Evolutionary conservation across 1,140 invertebrate genomes (phyloP), one percentile per base, ranked within the genome.

Genomic region (Aleiodes sp.): DNA sequence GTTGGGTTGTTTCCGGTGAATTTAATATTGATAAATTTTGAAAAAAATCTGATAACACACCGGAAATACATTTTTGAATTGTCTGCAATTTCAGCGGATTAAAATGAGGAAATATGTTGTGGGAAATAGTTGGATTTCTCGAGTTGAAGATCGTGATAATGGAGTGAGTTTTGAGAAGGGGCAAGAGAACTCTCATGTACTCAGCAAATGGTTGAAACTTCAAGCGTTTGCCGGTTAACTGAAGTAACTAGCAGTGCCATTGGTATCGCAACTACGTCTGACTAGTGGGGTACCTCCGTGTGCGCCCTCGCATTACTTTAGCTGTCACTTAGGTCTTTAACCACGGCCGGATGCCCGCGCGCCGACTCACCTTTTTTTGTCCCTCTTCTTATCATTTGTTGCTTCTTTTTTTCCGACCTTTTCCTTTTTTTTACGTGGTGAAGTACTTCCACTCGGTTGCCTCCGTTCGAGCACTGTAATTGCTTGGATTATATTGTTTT

Each of bases 301-400:
- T 14, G 31, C 10, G 33, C 29, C 52, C 65, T 33, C 46, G 43
- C 68, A 70, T 70, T 65, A 65, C 24, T 65, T 70, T 65, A 59
- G 29, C 68, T 70, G 68, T 70, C 68, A 70, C 68, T 70, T 65
- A 70, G 61, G 56, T 65, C 61, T 70, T 70, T 70, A 70, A 59
- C 56, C 56, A 59, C 26, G 28, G 56, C 56, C 56, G 56, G 56
- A 59, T 59, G 28, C 56, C 28, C 56, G 56, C 28, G 28, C 28
- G 28, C 56, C 46, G 46, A 52, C 46, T 52, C 46, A 52, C 46
- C 21, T 24, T 52, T 52, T 52, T 31, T 59, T 31, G 7, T 7
- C 24, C 12, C 28, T 31, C 12, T 16, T 59, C n/a, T 28, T 28
- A 59, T 59, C 24, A 28, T 59, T 31, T 59, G 24, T 29, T 59